phyloP scores from a whole-genome alignment of 1,140 invertebrate genomes.

The Zeugodacus cucurbitae region DNA sequence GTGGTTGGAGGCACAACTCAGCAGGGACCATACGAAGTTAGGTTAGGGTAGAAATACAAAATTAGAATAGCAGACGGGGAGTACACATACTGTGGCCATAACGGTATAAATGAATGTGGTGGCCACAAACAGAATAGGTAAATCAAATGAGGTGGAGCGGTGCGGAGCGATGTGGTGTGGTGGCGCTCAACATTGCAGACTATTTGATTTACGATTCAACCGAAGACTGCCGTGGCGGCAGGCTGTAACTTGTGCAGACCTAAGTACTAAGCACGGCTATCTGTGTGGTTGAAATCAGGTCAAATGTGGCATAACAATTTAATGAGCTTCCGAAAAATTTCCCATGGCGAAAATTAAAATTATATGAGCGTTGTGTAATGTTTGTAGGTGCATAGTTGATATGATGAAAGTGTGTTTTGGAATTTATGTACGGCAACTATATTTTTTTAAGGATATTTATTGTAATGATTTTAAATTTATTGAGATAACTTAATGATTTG shows the following conservation, averaged over 20 bases:
- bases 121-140: conserved; percentile 12
- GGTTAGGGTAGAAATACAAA: neutral
- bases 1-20: neutral
- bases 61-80: neutral
- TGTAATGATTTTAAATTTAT: too few species aligned
- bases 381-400: neutral
- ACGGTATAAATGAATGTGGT: neutral
- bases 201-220: neutral
- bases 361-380: conserved; percentile 9
- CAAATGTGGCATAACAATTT: conserved; percentile 28
- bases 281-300: neutral
- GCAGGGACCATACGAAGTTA: neutral
- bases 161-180: neutral
- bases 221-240: neutral
- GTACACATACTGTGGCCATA: neutral
- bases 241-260: neutral
- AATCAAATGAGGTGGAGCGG: neutral
- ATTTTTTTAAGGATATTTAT: too few species aligned
- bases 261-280: neutral
- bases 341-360: conserved; percentile 18
- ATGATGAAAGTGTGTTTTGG: neutral
- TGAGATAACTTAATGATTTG: too few species aligned
- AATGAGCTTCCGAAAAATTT: conserved; percentile 31
- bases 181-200: neutral
- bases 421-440: neutral